Evolutionary conservation across 1,140 invertebrate genomes (phyloP), one percentile per base, ranked within the genome.

Genomic region (Neodiprion virginianus): DNA sequence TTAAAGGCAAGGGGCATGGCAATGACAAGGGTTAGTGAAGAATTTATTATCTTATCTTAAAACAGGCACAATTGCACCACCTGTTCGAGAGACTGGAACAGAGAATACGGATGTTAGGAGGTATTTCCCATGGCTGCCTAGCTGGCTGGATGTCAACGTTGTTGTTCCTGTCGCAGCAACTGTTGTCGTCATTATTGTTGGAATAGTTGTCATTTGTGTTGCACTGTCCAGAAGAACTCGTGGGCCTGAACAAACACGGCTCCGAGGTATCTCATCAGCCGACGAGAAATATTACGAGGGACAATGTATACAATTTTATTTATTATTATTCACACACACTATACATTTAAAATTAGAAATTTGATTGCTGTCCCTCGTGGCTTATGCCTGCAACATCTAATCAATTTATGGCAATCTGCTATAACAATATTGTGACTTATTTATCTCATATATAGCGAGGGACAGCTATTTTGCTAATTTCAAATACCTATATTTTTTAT

Each of bases 171-270:
- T 96, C 66, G 91, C 93, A 76, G 95, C 95, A 28, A 96, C 95
- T 8, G 90, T 96, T 50, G 93, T 96, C 76, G 95, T 97, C 75
- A 94, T 97, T 84, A 91, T 96, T 78, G 95, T 97, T 78, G 95
- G 95, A 75, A 94, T 96, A 83, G 92, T 96, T 82, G 95, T 97
- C 77, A 94, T 97, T 84, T 96, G 95, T 87, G 93, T 96, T 74
- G 95, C 95, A 7, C 87, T 96, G 1, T 94, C 95, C 10, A 90
- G 95, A 80, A 90, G 95, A 81, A 92, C 93, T 80, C 91, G 94
- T 70, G 92, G 92, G 72, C 92, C 92, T 48, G 91, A 92, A 79
- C 94, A 95, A 80, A 95, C 95, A 69, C 90, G 95, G 82, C 92
- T 96, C 80, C 91, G 94, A 91, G 95, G 95, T 92, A 90, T 91